These are phyloP conservation scores for Anthophora plumipes DNA, from an alignment of 2,888 invertebrate species.

Conservation along the genomic window DNA sequence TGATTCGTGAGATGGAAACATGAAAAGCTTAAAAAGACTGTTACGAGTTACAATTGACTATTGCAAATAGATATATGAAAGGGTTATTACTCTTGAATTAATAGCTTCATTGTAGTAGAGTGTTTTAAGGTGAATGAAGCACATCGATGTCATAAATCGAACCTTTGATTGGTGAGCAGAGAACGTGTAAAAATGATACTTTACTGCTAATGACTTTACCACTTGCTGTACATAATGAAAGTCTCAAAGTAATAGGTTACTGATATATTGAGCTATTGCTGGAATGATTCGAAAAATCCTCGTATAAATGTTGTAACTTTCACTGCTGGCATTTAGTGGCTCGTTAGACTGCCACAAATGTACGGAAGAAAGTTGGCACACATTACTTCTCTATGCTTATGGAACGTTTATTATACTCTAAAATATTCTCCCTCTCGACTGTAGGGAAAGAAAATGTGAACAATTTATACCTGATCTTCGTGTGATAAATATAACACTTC, in stretches of 20 bases:
- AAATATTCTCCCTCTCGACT: background rate
- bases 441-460: background rate
- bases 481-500: background rate
- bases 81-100: too few species aligned
- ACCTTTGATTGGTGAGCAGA: background rate
- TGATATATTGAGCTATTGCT: too few species aligned
- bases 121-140: background rate
- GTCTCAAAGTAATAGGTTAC: background rate
- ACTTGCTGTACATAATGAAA: background rate
- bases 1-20: too few species aligned
- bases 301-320: background rate
- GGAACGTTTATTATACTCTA: background rate
- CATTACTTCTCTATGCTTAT: background rate
- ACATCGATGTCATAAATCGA: background rate
- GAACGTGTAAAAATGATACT: background rate
- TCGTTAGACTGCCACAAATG: background rate
- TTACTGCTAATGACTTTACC: background rate
- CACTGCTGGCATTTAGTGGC: slow-evolving; percentile 6
- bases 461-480: background rate
- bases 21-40: too few species aligned
- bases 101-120: background rate
- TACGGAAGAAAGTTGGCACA: background rate
- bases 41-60: too few species aligned
- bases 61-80: background rate
- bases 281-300: background rate